phyloP scores from a whole-genome alignment of 2,888 invertebrate genomes.

The Lithophane semibrunnea region DNA sequence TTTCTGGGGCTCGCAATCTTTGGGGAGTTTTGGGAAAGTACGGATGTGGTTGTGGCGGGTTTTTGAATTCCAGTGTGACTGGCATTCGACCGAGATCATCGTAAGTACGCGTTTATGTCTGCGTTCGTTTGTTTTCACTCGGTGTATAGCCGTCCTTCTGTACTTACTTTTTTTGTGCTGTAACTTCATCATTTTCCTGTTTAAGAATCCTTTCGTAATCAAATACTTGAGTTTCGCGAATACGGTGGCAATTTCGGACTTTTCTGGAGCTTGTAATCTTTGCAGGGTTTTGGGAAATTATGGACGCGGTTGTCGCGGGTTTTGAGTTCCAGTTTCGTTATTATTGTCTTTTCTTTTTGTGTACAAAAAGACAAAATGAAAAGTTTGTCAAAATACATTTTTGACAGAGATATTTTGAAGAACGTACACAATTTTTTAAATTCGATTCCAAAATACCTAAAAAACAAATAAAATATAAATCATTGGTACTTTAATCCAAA shows the following conservation, averaged over 20 bases:
- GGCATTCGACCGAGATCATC: background rate
- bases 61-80: background rate
- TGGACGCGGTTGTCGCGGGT: background rate
- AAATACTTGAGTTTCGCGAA: conserved; percentile 59
- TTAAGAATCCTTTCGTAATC: conserved; percentile 64
- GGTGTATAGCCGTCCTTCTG: background rate
- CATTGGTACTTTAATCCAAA: background rate
- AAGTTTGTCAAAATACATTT: background rate
- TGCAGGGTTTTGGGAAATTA: conserved; percentile 4
- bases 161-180: background rate
- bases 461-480: background rate
- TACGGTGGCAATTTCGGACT: conserved; percentile 43
- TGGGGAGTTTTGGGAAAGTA: conserved; percentile 2
- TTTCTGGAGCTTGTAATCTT: conserved; percentile 23
- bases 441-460: background rate
- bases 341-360: background rate
- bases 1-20: conserved; percentile 21
- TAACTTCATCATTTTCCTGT: conserved; percentile 68
- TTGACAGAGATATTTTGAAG: background rate
- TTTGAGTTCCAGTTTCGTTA: background rate
- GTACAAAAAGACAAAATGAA: background rate
- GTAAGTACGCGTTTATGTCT: background rate
- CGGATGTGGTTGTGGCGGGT: background rate
- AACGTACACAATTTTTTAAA: background rate
- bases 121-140: background rate